A percentile compares a stretch with the other conserved stretches of the same genome.
Conservation (phyloP, 1,140 invertebrate species). For the Oryzaephilus surinamensis region DNA sequence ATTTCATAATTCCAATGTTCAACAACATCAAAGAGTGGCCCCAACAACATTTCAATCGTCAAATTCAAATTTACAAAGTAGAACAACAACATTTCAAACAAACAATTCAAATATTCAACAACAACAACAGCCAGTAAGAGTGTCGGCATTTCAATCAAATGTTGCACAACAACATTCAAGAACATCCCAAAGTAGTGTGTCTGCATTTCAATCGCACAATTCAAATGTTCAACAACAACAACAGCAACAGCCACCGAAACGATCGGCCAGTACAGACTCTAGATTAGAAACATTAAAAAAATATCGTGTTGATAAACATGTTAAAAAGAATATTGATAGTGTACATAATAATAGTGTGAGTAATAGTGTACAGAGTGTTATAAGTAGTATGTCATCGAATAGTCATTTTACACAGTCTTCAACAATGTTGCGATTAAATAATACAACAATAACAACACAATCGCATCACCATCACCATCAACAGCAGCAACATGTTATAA, state of each 20-base stretch:
- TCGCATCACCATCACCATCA: conserved; percentile 7
- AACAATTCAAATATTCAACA: conserved; percentile 1
- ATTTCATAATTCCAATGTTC: too few species aligned
- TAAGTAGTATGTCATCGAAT: conserved; percentile 2
- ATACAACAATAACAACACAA: conserved; percentile 2
- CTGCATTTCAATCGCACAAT: not conserved
- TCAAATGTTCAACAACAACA: conserved; percentile 1
- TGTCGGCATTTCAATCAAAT: too few species aligned
- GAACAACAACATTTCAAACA: conserved; percentile 1
- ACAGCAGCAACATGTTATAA: conserved; percentile 16
- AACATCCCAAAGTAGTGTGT: too few species aligned
- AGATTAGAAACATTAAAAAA: conserved; percentile 31
- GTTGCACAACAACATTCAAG: too few species aligned
- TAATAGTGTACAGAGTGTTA: conserved; percentile 17
- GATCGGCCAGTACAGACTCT: conserved; percentile 27
- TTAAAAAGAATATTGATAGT: conserved; percentile 17
- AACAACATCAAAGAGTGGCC: too few species aligned
- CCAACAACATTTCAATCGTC: not conserved
- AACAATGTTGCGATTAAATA: conserved; percentile 3
- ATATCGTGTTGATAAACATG: conserved; percentile 35
- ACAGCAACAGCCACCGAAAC: conserved; percentile 15
- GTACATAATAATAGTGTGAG: conserved; percentile 20
- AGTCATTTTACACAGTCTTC: not conserved
- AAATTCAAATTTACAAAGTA: not conserved
- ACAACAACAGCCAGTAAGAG: conserved; percentile 14